phyloP scores from a whole-genome alignment of 2,113 vertebrate species.

The Trichomycterus rosablanca region DNA sequence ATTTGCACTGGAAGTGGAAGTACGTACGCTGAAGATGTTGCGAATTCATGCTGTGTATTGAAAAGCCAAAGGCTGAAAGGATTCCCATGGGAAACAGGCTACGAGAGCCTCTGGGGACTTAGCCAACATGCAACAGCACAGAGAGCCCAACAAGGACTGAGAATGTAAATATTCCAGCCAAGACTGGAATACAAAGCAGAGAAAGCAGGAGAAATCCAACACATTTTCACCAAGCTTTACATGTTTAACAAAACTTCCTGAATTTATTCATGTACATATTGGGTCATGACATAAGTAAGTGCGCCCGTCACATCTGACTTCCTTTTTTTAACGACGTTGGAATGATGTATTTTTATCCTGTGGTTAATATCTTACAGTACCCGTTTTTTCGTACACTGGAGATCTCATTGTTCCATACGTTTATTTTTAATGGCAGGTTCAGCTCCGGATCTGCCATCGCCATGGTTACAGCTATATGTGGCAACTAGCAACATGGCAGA shows the following conservation, averaged over 20 bases:
- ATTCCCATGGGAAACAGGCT: slow-evolving; percentile 45
- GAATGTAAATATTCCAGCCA: slow-evolving; percentile 15
- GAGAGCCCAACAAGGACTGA: slow-evolving; percentile 18
- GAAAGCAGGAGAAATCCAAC: background rate
- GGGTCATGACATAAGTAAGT: too few species aligned
- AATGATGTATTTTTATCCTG: too few species aligned
- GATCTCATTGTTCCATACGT: slow-evolving; percentile 14
- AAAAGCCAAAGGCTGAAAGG: slow-evolving; percentile 51
- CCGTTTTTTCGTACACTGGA: background rate
- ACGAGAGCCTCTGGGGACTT: slow-evolving; percentile 39
- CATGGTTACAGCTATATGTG: slow-evolving; percentile 70
- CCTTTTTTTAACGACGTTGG: too few species aligned
- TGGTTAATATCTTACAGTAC: slow-evolving; percentile 6
- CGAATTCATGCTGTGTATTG: slow-evolving; percentile 53
- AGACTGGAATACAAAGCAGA: slow-evolving; percentile 15
- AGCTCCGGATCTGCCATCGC: slow-evolving; percentile 39
- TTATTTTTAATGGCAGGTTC: slow-evolving; percentile 30
- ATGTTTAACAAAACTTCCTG: background rate
- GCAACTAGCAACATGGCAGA: slow-evolving; percentile 49
- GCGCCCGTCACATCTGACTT: too few species aligned
- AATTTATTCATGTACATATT: background rate
- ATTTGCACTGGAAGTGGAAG: too few species aligned
- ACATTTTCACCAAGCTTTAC: background rate
- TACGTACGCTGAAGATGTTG: slow-evolving; percentile 36
- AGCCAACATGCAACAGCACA: slow-evolving; percentile 46